These are phyloP conservation scores for Ochropleura plecta DNA, from an alignment of 2,888 invertebrate species.

Conservation along the genomic window DNA sequence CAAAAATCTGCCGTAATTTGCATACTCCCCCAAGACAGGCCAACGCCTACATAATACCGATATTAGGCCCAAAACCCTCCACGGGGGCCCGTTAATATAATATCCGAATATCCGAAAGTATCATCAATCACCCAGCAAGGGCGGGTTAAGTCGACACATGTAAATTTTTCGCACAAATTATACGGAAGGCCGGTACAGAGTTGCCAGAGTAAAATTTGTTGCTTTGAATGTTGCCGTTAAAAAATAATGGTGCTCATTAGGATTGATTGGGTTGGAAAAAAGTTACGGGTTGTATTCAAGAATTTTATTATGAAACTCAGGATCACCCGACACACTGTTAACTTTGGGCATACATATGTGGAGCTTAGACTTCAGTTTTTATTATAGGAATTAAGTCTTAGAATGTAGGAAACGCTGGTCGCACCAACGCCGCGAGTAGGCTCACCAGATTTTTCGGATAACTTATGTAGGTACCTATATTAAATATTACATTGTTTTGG, in stretches of 20 bases:
- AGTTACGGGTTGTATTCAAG: slow-evolving; percentile 6
- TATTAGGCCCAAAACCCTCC: slow-evolving; percentile 58
- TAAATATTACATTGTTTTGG: not conserved
- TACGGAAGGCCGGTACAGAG: slow-evolving; percentile 76
- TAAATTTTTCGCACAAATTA: slow-evolving; percentile 87
- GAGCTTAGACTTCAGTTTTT: too few relatives aligned
- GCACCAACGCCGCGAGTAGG: not conserved
- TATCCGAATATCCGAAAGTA: slow-evolving; percentile 83
- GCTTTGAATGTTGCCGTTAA: slow-evolving; percentile 48
- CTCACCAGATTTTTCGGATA: not conserved
- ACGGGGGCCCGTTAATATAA: slow-evolving; percentile 76
- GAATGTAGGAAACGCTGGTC: not conserved
- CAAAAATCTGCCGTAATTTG: slow-evolving; percentile 22
- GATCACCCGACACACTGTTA: not conserved
- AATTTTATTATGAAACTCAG: not conserved
- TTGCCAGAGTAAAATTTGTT: slow-evolving; percentile 60
- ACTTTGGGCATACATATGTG: not conserved
- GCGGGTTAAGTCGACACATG: slow-evolving; percentile 89
- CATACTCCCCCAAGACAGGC: slow-evolving; percentile 49
- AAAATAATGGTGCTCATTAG: slow-evolving; percentile 54
- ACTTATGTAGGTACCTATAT: too few relatives aligned
- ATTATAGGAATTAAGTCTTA: not conserved
- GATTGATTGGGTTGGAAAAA: slow-evolving; percentile 42
- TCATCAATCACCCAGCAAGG: slow-evolving; percentile 86
- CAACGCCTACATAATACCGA: slow-evolving; percentile 58